Evolutionary conservation across 2,113 vertebrate genomes (phyloP), one percentile per base, ranked within the genome.

Genomic region (Delphinapterus leucas): DNA sequence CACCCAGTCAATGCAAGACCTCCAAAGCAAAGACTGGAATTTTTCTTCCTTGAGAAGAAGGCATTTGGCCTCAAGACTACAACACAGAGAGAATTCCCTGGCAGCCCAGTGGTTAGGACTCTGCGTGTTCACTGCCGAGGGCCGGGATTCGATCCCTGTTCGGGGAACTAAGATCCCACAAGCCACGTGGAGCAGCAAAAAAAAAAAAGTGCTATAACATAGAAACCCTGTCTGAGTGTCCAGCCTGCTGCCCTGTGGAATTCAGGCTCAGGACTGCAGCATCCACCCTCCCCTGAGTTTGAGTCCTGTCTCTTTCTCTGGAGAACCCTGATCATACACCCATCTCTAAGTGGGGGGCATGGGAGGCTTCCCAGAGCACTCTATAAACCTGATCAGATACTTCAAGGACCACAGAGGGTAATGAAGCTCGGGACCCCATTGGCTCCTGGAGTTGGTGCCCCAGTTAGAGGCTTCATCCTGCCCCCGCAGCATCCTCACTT

Each of bases 361-460:
- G 6, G 44, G 60, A 53, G 10, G 11, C 60, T 55, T 8, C 31
- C 82, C 28, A 1, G 1, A n/a, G 7, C 9, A 4, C 25, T 55
- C 55, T 58, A 11, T 8, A 60, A 1, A 12, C 63, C 1, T 33
- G 81, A 23, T 5, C n/a, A 18, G 68, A 84, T 17, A 15, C 14
- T 5, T 41, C 63, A 17, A 11, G 33, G 28, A 25, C 14, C 47
- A 25, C 36, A 13, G 65, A 47, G 31, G 65, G 9, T 7, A 6
- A 5, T 1, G 21, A 25, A 26, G 11, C 26, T 25, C 6, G 11
- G n/a, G 15, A 38, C 6, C 41, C 41, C 38, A 9, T 10, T 0
- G 6, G 26, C 70, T 44, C 36, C 36, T 9, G 67, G 31, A 0
- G 2, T 3, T 2, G 2, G 17, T 3, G 17, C n/a, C n/a, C 65